phyloP scores from a whole-genome alignment of 2,888 invertebrate species.

The Ophion slaviceki region DNA sequence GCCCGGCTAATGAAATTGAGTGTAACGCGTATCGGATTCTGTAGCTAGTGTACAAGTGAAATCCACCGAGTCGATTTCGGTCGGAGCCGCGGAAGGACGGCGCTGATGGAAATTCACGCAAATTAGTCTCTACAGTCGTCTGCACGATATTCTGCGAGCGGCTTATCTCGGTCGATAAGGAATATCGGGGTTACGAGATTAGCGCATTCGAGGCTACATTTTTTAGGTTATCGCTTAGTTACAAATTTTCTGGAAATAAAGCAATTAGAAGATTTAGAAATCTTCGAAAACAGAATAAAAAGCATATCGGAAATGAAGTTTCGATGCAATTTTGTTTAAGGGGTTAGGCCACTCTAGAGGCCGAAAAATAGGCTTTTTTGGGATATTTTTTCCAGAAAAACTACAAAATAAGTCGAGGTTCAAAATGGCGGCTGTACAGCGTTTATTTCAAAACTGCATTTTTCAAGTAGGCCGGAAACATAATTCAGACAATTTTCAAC shows the following conservation, averaged over 20 bases:
- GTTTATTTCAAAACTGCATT: too few species aligned
- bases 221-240: neutral
- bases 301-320: neutral
- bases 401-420: too few species aligned
- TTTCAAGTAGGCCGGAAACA: too few species aligned
- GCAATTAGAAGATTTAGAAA: neutral
- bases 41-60: slow-evolving; percentile 70
- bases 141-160: neutral
- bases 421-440: too few species aligned
- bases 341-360: too few species aligned
- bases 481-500: too few species aligned
- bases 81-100: slow-evolving; percentile 28
- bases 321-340: neutral
- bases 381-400: too few species aligned
- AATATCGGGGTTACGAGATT: neutral
- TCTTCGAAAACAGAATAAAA: neutral
- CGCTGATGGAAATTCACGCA: slow-evolving; percentile 77
- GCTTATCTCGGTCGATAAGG: neutral
- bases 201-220: neutral
- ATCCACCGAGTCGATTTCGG: slow-evolving; percentile 77
- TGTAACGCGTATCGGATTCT: slow-evolving; percentile 79
- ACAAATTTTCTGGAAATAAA: neutral
- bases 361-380: too few species aligned
- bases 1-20: slow-evolving; percentile 79
- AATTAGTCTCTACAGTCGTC: slow-evolving; percentile 69